phyloP scores from a whole-genome alignment of 2,113 vertebrate species.

The Podilymbus podiceps region DNA sequence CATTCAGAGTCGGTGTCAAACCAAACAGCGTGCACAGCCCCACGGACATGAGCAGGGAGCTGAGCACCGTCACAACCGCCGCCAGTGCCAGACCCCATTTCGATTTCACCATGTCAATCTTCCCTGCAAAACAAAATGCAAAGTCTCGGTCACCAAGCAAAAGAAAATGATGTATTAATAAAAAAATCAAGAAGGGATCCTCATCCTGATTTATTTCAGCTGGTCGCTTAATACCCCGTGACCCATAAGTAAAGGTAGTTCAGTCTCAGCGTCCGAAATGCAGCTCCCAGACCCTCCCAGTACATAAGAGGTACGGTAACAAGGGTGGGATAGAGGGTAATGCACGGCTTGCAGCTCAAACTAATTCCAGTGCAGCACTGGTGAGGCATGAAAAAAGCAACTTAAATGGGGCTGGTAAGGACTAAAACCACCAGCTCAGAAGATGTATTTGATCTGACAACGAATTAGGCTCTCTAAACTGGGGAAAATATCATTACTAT shows the following conservation, averaged over 20 bases:
- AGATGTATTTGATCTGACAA: not conserved
- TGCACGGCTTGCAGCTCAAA: fast-evolving
- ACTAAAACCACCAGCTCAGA: not conserved
- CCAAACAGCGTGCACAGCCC: constrained; percentile 96
- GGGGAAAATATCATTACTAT: not conserved
- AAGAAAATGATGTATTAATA: fast-evolving
- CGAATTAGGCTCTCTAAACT: not conserved
- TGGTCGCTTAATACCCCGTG: fast-evolving
- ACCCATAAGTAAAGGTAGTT: not conserved
- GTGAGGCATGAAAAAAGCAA: not conserved
- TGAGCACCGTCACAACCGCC: constrained; percentile 95
- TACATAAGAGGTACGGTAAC: fast-evolving
- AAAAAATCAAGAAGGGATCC: not conserved
- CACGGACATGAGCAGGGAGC: constrained; percentile 98
- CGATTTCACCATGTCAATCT: constrained; percentile 99
- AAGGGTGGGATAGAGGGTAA: not conserved
- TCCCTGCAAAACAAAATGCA: constrained; percentile 76
- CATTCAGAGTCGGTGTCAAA: constrained; percentile 94
- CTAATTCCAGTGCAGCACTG: not conserved
- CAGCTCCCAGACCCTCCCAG: not conserved
- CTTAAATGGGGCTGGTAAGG: not conserved
- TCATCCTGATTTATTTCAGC: not conserved
- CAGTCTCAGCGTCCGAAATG: fast-evolving
- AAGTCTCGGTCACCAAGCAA: not conserved
- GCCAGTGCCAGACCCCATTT: constrained; percentile 98